A percentile compares a stretch with the other conserved stretches of the same genome.
These are phyloP conservation scores for Ennomos quercinarius DNA, from an alignment of 2,888 invertebrate genomes.

Conservation along the genomic window DNA sequence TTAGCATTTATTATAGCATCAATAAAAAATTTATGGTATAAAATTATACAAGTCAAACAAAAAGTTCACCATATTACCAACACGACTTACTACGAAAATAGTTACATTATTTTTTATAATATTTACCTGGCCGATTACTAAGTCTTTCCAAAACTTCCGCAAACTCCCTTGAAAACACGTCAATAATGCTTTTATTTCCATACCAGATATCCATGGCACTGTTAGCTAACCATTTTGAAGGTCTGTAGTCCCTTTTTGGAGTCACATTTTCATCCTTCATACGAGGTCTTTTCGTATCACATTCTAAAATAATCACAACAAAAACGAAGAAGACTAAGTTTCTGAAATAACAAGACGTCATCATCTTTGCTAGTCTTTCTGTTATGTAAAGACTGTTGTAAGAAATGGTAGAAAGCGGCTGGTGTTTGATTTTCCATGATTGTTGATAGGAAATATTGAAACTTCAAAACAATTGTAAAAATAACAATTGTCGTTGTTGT, in stretches of 20 bases:
- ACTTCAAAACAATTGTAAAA: slow-evolving; percentile 3
- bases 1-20: too few relatives aligned
- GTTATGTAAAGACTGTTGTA: background rate
- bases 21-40: too few relatives aligned
- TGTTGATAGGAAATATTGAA: slow-evolving; percentile 16
- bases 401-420: too few relatives aligned
- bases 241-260: slow-evolving; percentile 54
- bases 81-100: background rate
- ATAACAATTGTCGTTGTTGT: slow-evolving; percentile 7
- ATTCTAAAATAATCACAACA: slow-evolving; percentile 33
- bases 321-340: background rate
- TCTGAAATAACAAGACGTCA: slow-evolving; percentile 1
- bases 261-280: slow-evolving; percentile 34
- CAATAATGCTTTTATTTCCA: slow-evolving; percentile 65
- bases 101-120: background rate
- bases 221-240: slow-evolving; percentile 65
- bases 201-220: slow-evolving; percentile 71
- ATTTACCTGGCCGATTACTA: slow-evolving; percentile 58
- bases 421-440: background rate
- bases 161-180: slow-evolving; percentile 64
- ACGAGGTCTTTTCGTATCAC: slow-evolving; percentile 41
- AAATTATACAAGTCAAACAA: too few relatives aligned
- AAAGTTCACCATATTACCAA: too few relatives aligned
- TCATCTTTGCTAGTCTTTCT: slow-evolving; percentile 14
- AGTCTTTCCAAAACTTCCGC: slow-evolving; percentile 56